Percentiles rank a stretch among this genome's conserved stretches.
Evolutionary conservation across 2,888 invertebrate genomes (phyloP).

Genomic region (Xestia sexstrigata): DNA sequence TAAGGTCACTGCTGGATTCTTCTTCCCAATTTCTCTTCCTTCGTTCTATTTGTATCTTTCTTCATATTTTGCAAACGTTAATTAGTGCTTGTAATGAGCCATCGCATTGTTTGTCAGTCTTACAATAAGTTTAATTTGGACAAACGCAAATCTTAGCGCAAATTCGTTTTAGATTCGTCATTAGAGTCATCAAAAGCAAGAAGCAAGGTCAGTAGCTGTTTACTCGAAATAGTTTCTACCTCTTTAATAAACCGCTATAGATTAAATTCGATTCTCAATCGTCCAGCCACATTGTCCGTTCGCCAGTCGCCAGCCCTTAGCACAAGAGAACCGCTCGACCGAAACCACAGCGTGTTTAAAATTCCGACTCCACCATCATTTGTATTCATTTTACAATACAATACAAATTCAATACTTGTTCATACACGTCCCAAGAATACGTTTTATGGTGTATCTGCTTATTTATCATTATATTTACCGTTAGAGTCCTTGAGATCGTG

Average conservation of each 20-base stretch:
- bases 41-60: neutral
- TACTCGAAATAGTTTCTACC: neutral
- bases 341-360: slow-evolving; percentile 74
- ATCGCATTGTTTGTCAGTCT: neutral
- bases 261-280: slow-evolving; percentile 3
- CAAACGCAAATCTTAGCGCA: neutral
- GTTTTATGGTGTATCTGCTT: slow-evolving; percentile 41
- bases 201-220: neutral
- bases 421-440: slow-evolving; percentile 52
- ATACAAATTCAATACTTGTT: slow-evolving; percentile 67
- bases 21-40: neutral
- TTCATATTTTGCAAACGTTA: neutral
- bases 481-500: slow-evolving; percentile 51
- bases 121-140: neutral
- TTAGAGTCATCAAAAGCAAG: neutral
- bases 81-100: neutral
- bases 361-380: slow-evolving; percentile 71
- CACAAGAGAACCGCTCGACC: slow-evolving; percentile 70
- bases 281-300: slow-evolving; percentile 12
- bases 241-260: neutral
- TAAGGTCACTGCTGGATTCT: neutral
- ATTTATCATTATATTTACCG: slow-evolving; percentile 56
- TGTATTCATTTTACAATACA: slow-evolving; percentile 69
- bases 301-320: slow-evolving; percentile 51
- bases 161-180: neutral